Conservation (phyloP, 2,888 invertebrate species). For the Diadromus collaris region DNA sequence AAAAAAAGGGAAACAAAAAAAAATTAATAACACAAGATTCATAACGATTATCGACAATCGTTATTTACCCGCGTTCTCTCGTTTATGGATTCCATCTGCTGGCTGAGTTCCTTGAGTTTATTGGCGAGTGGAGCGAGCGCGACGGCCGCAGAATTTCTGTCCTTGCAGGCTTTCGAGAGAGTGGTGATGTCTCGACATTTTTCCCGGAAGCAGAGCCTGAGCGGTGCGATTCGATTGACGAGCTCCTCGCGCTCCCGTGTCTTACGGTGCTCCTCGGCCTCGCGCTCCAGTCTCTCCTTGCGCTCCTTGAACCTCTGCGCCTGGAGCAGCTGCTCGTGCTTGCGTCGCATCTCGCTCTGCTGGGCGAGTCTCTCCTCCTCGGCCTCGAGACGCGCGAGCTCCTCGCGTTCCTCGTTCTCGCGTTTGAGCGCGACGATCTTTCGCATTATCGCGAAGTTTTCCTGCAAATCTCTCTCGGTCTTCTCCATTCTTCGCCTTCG, state of each 20-base stretch:
- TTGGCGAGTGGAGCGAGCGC: slow-evolving; percentile 66
- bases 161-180: slow-evolving; percentile 69
- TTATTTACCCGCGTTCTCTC: slow-evolving; percentile 72
- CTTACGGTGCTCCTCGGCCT: slow-evolving; percentile 75
- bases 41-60: background rate
- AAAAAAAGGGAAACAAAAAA: slow-evolving; percentile 15
- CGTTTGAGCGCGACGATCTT: slow-evolving; percentile 69
- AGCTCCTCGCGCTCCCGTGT: slow-evolving; percentile 81
- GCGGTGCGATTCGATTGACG: slow-evolving; percentile 77
- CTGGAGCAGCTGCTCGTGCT: slow-evolving; percentile 75
- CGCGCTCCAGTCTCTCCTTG: slow-evolving; percentile 69
- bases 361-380: slow-evolving; percentile 82
- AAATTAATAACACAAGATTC: slow-evolving; percentile 39
- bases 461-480: slow-evolving; percentile 74
- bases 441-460: slow-evolving; percentile 72
- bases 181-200: slow-evolving; percentile 69
- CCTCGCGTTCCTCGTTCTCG: slow-evolving; percentile 75
- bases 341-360: slow-evolving; percentile 81
- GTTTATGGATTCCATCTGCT: slow-evolving; percentile 72
- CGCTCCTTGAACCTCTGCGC: slow-evolving; percentile 69
- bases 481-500: slow-evolving; percentile 76
- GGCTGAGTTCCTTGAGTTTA: slow-evolving; percentile 77
- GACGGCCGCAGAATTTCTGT: slow-evolving; percentile 67
- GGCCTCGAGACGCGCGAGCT: slow-evolving; percentile 81
- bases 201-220: slow-evolving; percentile 64